Percentiles rank a stretch among this genome's conserved stretches.
phyloP scores from a whole-genome alignment of 2,797 vertebrate species.

The Lepilemur septentrionalis region DNA sequence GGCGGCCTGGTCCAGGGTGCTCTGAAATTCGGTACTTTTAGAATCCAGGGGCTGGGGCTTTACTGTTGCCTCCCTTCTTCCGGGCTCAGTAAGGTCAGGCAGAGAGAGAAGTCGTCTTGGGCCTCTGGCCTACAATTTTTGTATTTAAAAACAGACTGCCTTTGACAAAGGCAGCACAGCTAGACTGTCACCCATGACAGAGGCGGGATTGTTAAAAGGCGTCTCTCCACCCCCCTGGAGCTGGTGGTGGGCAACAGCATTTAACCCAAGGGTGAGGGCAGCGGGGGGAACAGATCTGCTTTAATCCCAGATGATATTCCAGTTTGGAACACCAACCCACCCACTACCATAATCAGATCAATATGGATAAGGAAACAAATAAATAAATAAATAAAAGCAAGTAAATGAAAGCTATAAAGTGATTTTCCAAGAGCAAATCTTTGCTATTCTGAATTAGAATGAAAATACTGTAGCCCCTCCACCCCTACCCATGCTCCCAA shows the following conservation, averaged over 20 bases:
- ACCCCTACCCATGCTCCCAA: neutral
- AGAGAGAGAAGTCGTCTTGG: neutral
- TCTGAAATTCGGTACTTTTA: neutral
- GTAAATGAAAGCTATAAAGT: conserved; percentile 37
- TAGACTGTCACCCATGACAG: neutral
- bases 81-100: neutral
- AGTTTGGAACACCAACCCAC: neutral
- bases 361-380: neutral
- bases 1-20: neutral
- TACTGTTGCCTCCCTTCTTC: neutral
- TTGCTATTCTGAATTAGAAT: conserved; percentile 68
- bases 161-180: neutral
- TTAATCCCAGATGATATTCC: neutral
- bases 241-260: neutral
- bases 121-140: neutral
- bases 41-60: neutral
- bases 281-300: neutral
- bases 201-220: neutral
- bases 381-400: neutral
- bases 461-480: conserved; percentile 50
- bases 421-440: conserved; percentile 48
- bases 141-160: conserved; percentile 35
- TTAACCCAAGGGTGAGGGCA: neutral
- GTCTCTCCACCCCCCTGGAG: neutral
- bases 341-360: neutral